Evolutionary conservation across 2,113 vertebrate genomes (phyloP), one percentile per base, ranked within the genome.

Genomic region (Aegypius monachus): DNA sequence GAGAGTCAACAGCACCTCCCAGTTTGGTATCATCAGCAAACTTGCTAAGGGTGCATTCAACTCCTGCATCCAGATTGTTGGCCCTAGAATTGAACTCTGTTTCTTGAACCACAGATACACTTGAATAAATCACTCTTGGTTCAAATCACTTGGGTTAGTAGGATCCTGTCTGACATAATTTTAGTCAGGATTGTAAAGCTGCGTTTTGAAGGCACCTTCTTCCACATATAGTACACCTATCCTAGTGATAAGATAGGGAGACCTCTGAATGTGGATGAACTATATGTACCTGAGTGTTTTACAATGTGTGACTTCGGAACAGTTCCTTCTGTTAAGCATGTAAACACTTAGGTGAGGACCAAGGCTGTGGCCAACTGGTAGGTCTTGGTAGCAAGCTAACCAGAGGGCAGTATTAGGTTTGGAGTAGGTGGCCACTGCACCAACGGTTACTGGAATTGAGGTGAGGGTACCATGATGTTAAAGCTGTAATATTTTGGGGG

Each of bases 141-240:
- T 86, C 25, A 88, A 23, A 53, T 82, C 9, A 23, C 21, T 74
- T 45, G 19, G 10, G 38, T 66, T 71, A 21, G 45, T 56, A 78
- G 70, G 34, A 32, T 80, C 14, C n/a, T 48, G 21, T n/a, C 42
- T 62, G 66, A 36, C 7, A 7, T 56, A 23, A 62, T 43, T 58
- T 61, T 48, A 62, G 22, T 47, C 40, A 36, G 52, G 11, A 22
- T 43, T 62, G 45, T 56, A 42, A 73, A 66, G 43, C 40, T 52
- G 50, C 2, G 0, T 82, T 88, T 67, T n/a, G 26, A 67, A 86
- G 56, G n/a, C 20, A 15, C 38, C 75, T 65, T 58, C 47, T 34
- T 50, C 34, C 11, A 25, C 1, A 1, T 43, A 3, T 2, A 14
- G 7, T n/a, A 13, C 17, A 10, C 23, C 6, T n/a, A 1, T 50